A percentile compares a stretch with the other conserved stretches of the same genome.
These are phyloP conservation scores for Patagioenas fasciata DNA, from an alignment of 2,113 vertebrate genomes.

Conservation along the genomic window DNA sequence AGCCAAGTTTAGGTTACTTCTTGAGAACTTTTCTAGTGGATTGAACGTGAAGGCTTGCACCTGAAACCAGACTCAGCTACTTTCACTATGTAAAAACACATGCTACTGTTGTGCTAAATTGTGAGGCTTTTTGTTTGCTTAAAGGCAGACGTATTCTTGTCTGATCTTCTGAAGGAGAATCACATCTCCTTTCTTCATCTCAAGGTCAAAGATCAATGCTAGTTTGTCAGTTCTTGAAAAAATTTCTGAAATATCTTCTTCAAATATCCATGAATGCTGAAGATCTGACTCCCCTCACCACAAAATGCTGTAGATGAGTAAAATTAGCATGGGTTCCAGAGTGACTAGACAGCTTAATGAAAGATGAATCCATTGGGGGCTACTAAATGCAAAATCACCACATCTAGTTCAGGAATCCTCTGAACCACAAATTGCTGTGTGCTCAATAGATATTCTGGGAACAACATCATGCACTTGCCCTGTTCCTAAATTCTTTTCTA, in stretches of 20 bases:
- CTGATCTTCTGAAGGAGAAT: background rate
- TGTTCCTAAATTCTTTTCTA: background rate
- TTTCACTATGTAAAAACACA: background rate
- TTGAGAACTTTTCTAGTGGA: background rate
- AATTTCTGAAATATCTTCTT: background rate
- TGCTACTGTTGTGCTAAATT: background rate
- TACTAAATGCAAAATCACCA: background rate
- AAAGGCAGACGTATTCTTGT: background rate
- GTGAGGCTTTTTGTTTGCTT: background rate
- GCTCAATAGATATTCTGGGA: background rate
- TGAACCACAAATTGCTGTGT: constrained; percentile 1
- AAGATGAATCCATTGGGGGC: background rate
- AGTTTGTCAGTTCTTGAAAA: background rate
- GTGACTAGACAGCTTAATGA: constrained; percentile 36
- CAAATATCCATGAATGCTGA: background rate
- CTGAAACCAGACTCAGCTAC: background rate
- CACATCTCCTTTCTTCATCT: background rate
- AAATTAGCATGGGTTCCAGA: constrained; percentile 21
- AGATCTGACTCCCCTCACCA: background rate
- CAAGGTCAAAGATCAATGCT: background rate
- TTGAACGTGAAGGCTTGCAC: background rate
- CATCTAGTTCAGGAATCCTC: constrained; percentile 23
- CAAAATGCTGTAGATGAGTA: constrained; percentile 14
- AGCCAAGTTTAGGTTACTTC: background rate
- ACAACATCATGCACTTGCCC: background rate